phyloP scores from a whole-genome alignment of 1,140 invertebrate species.

The Reticulitermes speratus region DNA sequence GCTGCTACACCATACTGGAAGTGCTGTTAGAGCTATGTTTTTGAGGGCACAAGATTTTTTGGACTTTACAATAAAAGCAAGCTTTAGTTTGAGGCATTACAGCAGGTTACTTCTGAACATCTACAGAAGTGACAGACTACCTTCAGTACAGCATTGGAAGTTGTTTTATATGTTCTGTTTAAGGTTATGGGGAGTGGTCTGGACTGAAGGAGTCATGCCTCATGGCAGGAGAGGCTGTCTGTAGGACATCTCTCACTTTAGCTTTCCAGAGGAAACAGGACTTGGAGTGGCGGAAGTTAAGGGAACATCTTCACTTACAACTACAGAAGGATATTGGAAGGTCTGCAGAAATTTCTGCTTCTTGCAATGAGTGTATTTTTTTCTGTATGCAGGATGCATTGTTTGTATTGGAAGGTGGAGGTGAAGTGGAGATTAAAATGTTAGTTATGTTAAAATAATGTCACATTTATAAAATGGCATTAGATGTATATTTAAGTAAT shows the following conservation, averaged over 20 bases:
- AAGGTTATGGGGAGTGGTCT: conserved; percentile 23
- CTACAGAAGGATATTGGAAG: conserved; percentile 34
- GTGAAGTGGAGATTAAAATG: background rate
- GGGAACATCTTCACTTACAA: conserved; percentile 31
- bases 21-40: too few species aligned
- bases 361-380: background rate
- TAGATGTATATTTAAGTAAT: too few species aligned
- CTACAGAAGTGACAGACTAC: too few species aligned
- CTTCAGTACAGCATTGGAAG: background rate
- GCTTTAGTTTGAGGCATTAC: too few species aligned
- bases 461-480: too few species aligned
- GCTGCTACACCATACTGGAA: too few species aligned
- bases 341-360: conserved; percentile 20
- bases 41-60: too few species aligned
- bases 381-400: background rate
- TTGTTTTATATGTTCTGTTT: background rate
- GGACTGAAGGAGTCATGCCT: conserved; percentile 33
- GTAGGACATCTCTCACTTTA: conserved; percentile 30
- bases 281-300: conserved; percentile 28
- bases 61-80: too few species aligned
- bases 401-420: background rate
- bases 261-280: conserved; percentile 31
- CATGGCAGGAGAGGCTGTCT: conserved; percentile 34
- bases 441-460: background rate
- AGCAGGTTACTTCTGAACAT: too few species aligned